Evolutionary conservation across 1,140 invertebrate genomes (phyloP), one percentile per base, ranked within the genome.

Genomic region (Heliconius congener): DNA sequence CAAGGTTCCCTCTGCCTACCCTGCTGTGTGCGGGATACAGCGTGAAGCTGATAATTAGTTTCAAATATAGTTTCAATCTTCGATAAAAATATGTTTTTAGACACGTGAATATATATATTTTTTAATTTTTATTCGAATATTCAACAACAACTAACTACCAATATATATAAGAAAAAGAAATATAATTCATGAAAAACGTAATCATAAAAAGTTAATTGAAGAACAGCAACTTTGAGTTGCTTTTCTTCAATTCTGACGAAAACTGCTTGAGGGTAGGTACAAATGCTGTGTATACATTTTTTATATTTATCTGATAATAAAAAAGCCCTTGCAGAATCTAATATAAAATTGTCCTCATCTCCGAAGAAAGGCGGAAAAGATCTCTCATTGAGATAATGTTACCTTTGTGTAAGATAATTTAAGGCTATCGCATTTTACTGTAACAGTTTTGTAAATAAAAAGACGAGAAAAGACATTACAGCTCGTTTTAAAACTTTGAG

Each of bases 381-480:
- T 84, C 81, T 80, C 75, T 80, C 81, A 80, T 82, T 77, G 82
- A 66, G 84, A 85, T 85, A 82, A 84, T 72, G 71, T 72, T 77
- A 80, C 77, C 81, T 82, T 83, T 85, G 84, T 85, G 81, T 80
- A 77, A 74, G 77, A 77, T 82, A 82, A 84, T 82, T 85, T 85
- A 85, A 83, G 78, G 76, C 79, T 81, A 78, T 77, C 73, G 77
- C 78, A 74, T 83, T 82, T 80, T 77, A 76, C 77, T 84, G 78
- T 82, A 71, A 60, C 39, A 60, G 70, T 72, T 82, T 83, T 73
- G 55, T 72, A 72, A 81, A 80, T 70, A 83, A 73, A 73, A 73
- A 78, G 73, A 23, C 46, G 23, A 71, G 46, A 75, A 77, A 76
- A 78, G 71, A 74, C 34, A 57, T 80, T 83, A 83, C 70, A 52